These are phyloP conservation scores for Mobula hypostoma DNA, from an alignment of 2,113 vertebrate genomes.

Conservation along the genomic window DNA sequence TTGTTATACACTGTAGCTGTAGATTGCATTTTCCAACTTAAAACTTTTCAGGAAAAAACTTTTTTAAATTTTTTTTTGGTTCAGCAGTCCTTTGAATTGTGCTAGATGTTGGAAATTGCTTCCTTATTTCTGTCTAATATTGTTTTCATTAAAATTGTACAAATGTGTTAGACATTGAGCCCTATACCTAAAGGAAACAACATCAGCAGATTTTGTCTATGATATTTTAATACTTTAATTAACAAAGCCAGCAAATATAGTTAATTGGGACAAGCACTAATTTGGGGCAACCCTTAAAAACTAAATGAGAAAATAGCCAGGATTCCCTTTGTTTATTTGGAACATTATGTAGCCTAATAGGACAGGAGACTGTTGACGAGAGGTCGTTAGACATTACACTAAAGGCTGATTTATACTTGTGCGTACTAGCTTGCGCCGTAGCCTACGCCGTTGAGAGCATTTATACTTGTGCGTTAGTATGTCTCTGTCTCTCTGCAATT, in stretches of 20 bases:
- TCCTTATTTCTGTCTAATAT: constrained; percentile 4
- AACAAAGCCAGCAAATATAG: not conserved
- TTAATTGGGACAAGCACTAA: not conserved
- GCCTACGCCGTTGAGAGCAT: no score
- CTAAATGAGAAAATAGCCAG: no score
- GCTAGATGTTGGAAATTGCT: not conserved
- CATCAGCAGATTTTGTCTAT: not conserved
- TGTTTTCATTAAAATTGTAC: not conserved
- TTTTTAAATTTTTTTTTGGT: not conserved
- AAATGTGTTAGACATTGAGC: not conserved
- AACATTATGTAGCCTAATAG: no score
- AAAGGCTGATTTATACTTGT: no score
- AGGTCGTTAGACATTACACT: no score
- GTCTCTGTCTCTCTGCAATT: no score
- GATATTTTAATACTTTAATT: not conserved
- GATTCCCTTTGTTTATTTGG: no score
- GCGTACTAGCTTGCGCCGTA: no score
- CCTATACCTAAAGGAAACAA: not conserved
- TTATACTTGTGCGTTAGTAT: no score
- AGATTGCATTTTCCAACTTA: not conserved
- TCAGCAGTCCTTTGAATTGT: not conserved
- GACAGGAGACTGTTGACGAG: no score
- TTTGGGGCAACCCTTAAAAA: no score
- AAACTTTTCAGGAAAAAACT: not conserved
- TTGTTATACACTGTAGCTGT: not conserved